Evolutionary conservation across 2,113 vertebrate genomes (phyloP).

Genomic region (Marmota monax): DNA sequence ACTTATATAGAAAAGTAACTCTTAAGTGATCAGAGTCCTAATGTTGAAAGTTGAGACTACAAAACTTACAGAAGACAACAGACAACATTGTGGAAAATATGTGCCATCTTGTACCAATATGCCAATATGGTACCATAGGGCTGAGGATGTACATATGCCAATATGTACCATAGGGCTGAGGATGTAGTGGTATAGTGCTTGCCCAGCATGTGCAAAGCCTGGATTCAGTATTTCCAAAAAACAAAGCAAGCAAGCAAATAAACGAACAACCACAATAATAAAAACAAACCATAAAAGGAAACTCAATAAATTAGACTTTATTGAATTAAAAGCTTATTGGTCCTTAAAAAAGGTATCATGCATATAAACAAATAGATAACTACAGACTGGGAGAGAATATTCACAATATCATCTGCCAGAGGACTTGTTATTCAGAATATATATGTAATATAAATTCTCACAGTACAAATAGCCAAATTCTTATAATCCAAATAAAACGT

Average conservation of each 20-base stretch:
- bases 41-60: not conserved
- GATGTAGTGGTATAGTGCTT: too few species aligned
- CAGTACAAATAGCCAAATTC: not conserved
- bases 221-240: too few species aligned
- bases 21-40: not conserved
- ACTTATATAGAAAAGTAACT: not conserved
- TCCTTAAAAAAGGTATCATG: not conserved
- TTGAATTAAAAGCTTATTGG: not conserved
- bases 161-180: too few species aligned
- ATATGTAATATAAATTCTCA: not conserved
- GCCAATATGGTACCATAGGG: too few species aligned
- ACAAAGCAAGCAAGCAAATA: too few species aligned
- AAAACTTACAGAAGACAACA: not conserved
- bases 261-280: too few species aligned
- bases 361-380: not conserved
- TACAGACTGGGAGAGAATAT: not conserved
- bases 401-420: not conserved
- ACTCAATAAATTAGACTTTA: not conserved
- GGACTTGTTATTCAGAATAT: not conserved
- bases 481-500: not conserved
- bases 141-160: too few species aligned
- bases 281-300: not conserved
- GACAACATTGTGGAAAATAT: not conserved
- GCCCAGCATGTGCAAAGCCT: too few species aligned
- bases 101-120: not conserved